phyloP scores from a whole-genome alignment of 2,888 invertebrate species.

The Teleogryllus oceanicus region DNA sequence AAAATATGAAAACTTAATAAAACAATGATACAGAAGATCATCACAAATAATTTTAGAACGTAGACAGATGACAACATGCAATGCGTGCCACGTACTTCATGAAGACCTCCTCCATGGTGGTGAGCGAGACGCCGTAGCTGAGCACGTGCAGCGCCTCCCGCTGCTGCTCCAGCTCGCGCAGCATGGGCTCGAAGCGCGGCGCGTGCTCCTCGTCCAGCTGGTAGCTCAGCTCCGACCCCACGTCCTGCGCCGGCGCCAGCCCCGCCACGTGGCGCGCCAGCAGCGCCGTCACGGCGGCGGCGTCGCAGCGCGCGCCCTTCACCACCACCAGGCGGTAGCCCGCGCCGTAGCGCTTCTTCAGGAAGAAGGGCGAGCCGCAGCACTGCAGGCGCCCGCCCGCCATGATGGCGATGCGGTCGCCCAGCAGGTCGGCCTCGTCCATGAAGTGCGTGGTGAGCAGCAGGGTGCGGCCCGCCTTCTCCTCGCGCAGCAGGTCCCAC shows the following conservation, averaged over 20 bases:
- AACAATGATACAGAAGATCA: too few relatives aligned
- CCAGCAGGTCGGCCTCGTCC: conserved; percentile 86
- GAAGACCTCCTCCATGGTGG: conserved; percentile 87
- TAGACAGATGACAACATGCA: too few relatives aligned
- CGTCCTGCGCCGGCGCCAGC: conserved; percentile 63
- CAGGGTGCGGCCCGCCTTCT: conserved; percentile 71
- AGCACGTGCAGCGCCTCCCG: conserved; percentile 59
- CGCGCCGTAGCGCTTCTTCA: conserved; percentile 79
- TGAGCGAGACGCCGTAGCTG: conserved; percentile 79
- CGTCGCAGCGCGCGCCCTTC: conserved; percentile 56
- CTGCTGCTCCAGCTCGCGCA: conserved; percentile 63
- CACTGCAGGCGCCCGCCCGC: conserved; percentile 75
- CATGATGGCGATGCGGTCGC: conserved; percentile 86
- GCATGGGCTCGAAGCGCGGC: conserved; percentile 62
- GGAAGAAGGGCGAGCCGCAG: conserved; percentile 63
- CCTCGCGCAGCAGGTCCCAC: conserved; percentile 75
- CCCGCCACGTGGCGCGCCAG: conserved; percentile 63
- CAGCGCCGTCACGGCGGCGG: conserved; percentile 55
- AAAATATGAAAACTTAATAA: too few relatives aligned
- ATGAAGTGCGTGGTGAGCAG: conserved; percentile 83
- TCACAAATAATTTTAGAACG: too few relatives aligned
- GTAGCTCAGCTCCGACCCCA: conserved; percentile 73
- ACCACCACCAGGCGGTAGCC: conserved; percentile 76
- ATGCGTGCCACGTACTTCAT: conserved; percentile 56
- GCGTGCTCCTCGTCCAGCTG: conserved; percentile 62